Evolutionary conservation across 2,888 invertebrate genomes (phyloP).

Genomic region (Lepidonotus clava): DNA sequence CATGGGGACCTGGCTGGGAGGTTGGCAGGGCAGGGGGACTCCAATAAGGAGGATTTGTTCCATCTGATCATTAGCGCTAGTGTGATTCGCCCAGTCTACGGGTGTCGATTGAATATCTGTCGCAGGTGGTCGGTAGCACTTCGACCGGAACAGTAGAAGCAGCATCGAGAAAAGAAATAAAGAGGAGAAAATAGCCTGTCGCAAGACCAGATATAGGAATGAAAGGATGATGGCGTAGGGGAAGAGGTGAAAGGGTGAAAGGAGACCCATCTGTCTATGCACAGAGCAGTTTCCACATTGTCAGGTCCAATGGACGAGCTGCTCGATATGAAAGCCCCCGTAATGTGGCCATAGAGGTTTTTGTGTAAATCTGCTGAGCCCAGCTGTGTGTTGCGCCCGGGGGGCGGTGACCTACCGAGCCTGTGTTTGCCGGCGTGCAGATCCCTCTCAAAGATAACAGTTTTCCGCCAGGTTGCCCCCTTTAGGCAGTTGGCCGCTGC

Average conservation of each 20-base stretch:
- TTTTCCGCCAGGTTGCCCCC: too few relatives aligned
- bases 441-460: conserved; percentile 5
- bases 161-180: background rate
- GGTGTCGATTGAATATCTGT: conserved; percentile 22
- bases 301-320: background rate
- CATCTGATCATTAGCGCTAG: background rate
- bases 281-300: conserved; percentile 9
- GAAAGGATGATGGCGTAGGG: too few relatives aligned
- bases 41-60: too few relatives aligned
- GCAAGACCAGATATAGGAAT: background rate
- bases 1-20: background rate
- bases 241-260: too few relatives aligned
- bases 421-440: background rate
- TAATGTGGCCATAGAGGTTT: conserved; percentile 10
- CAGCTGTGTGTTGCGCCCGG: background rate
- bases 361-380: background rate
- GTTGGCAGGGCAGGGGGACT: too few relatives aligned
- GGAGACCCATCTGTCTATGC: background rate
- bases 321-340: background rate
- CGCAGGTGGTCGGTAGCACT: background rate
- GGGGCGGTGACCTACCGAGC: background rate
- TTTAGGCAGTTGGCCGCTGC: too few relatives aligned
- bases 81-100: background rate
- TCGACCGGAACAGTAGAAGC: background rate
- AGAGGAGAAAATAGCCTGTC: background rate